Percentiles rank a stretch among this genome's conserved stretches.
Evolutionary conservation across 1,140 invertebrate species (phyloP).

Genomic region (Ylistrum balloti): DNA sequence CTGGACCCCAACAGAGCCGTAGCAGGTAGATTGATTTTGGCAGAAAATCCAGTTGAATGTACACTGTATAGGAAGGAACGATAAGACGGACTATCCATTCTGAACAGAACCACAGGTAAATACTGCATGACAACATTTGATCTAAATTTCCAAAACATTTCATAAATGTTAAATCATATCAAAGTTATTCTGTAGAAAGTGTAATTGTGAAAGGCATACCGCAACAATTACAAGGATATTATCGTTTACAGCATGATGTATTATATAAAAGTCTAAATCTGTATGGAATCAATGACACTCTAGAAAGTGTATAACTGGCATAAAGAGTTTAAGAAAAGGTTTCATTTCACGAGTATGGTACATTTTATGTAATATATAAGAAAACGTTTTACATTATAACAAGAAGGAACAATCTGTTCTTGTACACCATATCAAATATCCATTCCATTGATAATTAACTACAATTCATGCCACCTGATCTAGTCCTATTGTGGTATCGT

Average conservation of each 20-base stretch:
- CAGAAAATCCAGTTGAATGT: neutral
- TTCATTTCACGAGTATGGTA: too few relatives aligned
- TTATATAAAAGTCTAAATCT: too few relatives aligned
- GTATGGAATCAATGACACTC: too few relatives aligned
- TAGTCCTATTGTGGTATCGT: neutral
- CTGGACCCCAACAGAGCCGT: neutral
- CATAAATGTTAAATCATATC: neutral
- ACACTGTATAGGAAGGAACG: neutral
- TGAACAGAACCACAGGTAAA: neutral
- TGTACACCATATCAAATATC: neutral
- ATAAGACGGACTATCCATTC: neutral
- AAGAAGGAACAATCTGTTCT: neutral
- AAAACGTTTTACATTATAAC: too few relatives aligned
- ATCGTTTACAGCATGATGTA: too few relatives aligned
- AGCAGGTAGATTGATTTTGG: neutral
- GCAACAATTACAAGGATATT: neutral
- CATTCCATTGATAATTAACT: neutral
- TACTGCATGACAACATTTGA: neutral
- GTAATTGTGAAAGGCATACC: neutral
- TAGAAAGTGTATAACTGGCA: too few relatives aligned
- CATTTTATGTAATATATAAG: neutral
- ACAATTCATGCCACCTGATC: neutral
- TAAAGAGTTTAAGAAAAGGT: too few relatives aligned
- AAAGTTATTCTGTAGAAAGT: neutral
- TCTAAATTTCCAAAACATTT: neutral